These are phyloP conservation scores for Pygocentrus nattereri DNA, from an alignment of 2,797 vertebrate species.

Conservation along the genomic window DNA sequence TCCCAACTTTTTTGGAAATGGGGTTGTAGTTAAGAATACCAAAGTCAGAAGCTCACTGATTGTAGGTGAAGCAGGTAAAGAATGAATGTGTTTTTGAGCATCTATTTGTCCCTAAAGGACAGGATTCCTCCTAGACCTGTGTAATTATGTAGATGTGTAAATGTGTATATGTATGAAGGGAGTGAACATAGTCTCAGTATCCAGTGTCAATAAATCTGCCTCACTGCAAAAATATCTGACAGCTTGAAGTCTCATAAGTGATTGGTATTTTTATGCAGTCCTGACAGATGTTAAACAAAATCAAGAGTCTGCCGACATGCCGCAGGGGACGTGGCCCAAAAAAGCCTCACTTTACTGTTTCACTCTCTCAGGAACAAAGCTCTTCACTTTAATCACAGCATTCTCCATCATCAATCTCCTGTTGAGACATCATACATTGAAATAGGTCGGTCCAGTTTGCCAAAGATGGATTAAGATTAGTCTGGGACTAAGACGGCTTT, in stretches of 20 bases:
- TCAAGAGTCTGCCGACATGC: constrained; percentile 22
- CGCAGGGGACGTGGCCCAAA: constrained; percentile 38
- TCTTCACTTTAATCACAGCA: constrained; percentile 19
- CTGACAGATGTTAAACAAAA: constrained; percentile 52
- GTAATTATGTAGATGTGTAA: no score
- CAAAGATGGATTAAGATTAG: constrained; percentile 4
- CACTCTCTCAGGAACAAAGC: constrained; percentile 2
- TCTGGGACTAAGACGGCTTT: constrained; percentile 13
- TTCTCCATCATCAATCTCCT: background rate
- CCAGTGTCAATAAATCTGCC: constrained; percentile 3
- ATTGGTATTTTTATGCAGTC: constrained; percentile 42
- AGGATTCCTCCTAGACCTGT: no score
- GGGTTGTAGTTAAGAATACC: no score
- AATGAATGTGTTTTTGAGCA: no score
- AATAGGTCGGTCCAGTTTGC: background rate
- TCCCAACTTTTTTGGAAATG: no score
- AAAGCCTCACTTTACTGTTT: constrained; percentile 24
- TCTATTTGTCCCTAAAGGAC: no score
- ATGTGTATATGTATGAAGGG: background rate
- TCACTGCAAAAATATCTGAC: constrained; percentile 11
- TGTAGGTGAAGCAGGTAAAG: no score
- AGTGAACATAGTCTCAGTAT: background rate
- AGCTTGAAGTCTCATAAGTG: constrained; percentile 26
- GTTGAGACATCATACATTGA: background rate
- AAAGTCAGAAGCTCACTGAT: no score